A percentile compares a stretch with the other conserved stretches of the same genome.
Evolutionary conservation across 2,888 invertebrate species (phyloP).

Genomic region (Pterostichus niger): DNA sequence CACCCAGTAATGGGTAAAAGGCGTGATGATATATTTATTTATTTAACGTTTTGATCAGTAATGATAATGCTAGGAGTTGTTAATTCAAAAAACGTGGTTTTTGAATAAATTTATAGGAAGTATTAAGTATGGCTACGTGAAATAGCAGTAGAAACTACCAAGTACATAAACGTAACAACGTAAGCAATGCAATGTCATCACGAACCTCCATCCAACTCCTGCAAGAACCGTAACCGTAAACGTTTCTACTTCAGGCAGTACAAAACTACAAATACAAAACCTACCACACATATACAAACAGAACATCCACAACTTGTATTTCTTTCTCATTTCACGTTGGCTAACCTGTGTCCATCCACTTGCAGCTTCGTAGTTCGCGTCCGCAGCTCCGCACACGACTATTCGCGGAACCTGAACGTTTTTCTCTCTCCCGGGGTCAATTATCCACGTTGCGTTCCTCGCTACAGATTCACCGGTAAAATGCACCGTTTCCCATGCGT

Average conservation of each 20-base stretch:
- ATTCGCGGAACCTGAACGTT: conserved; percentile 42
- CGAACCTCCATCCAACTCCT: conserved; percentile 5
- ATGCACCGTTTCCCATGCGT: conserved; percentile 61
- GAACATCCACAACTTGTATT: background rate
- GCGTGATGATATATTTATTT: too few species aligned
- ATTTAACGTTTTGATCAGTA: too few species aligned
- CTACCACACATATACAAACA: conserved; percentile 21
- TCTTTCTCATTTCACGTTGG: conserved; percentile 21
- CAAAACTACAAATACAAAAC: conserved; percentile 10
- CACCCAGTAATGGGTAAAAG: too few species aligned
- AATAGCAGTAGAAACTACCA: background rate
- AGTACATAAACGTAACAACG: background rate
- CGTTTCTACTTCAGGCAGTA: background rate
- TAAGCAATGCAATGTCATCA: conserved; percentile 3
- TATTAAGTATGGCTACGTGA: background rate
- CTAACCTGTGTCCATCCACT: conserved; percentile 45
- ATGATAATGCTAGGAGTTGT: too few species aligned
- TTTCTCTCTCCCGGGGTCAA: conserved; percentile 51
- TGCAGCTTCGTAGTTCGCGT: background rate
- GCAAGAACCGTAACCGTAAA: conserved; percentile 24
- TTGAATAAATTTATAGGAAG: background rate
- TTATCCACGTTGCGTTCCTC: conserved; percentile 53
- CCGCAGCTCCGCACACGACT: conserved; percentile 29
- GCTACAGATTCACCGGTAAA: conserved; percentile 57
- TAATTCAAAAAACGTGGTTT: too few species aligned